phyloP scores from a whole-genome alignment of 2,888 invertebrate genomes.

The Tanytarsus gracilentus region DNA sequence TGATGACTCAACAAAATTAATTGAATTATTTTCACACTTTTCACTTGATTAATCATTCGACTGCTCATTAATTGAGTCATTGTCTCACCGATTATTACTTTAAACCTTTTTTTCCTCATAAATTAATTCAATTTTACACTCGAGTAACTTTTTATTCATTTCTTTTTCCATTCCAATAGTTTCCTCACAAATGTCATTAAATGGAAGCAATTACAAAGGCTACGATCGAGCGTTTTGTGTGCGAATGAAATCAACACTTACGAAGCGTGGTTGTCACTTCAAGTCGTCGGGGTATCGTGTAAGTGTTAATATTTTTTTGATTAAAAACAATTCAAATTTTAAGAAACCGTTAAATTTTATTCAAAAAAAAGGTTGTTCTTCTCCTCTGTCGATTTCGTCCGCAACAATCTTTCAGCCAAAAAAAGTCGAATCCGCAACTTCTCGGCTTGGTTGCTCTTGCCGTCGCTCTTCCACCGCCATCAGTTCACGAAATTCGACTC shows the following conservation, averaged over 20 bases:
- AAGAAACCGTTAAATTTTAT: neutral
- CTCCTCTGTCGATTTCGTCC: constrained; percentile 85
- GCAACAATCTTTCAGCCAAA: constrained; percentile 85
- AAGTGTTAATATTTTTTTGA: constrained; percentile 42
- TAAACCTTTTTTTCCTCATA: neutral
- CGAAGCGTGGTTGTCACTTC: constrained; percentile 94
- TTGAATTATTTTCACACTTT: neutral
- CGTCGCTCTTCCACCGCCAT: constrained; percentile 92
- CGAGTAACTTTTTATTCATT: neutral
- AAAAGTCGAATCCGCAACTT: constrained; percentile 77
- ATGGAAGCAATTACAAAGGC: constrained; percentile 65
- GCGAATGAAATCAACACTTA: constrained; percentile 95
- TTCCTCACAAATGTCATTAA: constrained; percentile 72
- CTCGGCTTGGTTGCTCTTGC: constrained; percentile 92
- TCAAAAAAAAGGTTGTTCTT: constrained; percentile 72
- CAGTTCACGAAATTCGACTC: constrained; percentile 90
- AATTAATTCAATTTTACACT: neutral
- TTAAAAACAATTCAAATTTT: neutral
- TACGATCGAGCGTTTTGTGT: constrained; percentile 89
- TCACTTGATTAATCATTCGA: constrained; percentile 9
- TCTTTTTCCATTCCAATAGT: constrained; percentile 49
- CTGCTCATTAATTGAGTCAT: constrained; percentile 19
- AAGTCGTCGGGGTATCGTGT: constrained; percentile 94
- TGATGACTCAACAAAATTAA: neutral
- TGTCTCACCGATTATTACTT: constrained; percentile 21